Percentiles rank a stretch among this genome's conserved stretches.
Conservation (phyloP, 2,888 invertebrate species). For the Drosophila anceps region DNA sequence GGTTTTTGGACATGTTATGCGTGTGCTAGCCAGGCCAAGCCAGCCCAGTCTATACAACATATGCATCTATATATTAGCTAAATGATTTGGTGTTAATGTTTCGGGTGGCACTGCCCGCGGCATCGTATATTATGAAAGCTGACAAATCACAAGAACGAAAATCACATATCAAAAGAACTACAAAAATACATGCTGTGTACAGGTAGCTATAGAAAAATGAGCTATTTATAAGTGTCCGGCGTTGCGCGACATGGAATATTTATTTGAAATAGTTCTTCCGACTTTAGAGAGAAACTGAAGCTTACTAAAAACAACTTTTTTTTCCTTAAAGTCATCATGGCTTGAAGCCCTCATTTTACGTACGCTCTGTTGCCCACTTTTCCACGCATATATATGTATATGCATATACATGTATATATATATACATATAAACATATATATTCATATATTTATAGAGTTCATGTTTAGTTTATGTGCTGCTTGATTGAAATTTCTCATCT, state of each 20-base stretch:
- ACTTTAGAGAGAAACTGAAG: not conserved
- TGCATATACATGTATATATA: not conserved
- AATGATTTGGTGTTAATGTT: slow-evolving; percentile 48
- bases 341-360: not conserved
- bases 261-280: not conserved
- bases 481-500: slow-evolving; percentile 54
- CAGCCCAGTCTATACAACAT: slow-evolving; percentile 3
- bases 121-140: slow-evolving; percentile 27
- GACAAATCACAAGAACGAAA: slow-evolving; percentile 41
- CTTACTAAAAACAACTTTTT: not conserved
- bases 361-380: not conserved
- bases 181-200: slow-evolving; percentile 4
- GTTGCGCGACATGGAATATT: not conserved
- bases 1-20: slow-evolving; percentile 71
- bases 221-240: not conserved
- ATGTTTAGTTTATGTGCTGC: slow-evolving; percentile 43
- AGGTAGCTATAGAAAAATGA: slow-evolving; percentile 20
- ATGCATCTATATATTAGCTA: slow-evolving; percentile 25
- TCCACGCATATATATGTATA: not conserved
- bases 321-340: not conserved
- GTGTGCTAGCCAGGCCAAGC: slow-evolving; percentile 24
- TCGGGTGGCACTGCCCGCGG: slow-evolving; percentile 1
- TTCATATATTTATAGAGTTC: slow-evolving; percentile 21
- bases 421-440: not conserved
- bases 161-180: slow-evolving; percentile 19